These are phyloP conservation scores for Hartigia nigra DNA, from an alignment of 2,888 invertebrate species.

Conservation along the genomic window DNA sequence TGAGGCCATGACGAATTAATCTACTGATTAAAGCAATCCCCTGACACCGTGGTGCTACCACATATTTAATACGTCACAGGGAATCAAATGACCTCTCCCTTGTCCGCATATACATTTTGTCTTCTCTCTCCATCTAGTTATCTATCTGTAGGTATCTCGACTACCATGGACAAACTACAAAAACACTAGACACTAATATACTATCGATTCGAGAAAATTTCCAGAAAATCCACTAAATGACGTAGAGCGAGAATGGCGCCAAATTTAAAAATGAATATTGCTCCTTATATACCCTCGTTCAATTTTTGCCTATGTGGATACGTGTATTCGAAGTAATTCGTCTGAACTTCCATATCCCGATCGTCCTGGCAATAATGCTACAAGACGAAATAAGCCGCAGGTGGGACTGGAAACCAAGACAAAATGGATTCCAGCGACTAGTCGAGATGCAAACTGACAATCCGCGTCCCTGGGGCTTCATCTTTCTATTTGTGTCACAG, in stretches of 20 bases:
- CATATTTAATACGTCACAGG: constrained; percentile 62
- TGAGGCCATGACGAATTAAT: constrained; percentile 64
- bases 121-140: not conserved
- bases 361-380: not conserved
- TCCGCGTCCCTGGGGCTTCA: constrained; percentile 23
- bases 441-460: constrained; percentile 27
- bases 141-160: not conserved
- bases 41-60: constrained; percentile 62
- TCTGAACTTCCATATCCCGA: not conserved
- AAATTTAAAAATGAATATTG: not conserved
- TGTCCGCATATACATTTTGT: constrained; percentile 1
- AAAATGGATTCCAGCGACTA: constrained; percentile 26
- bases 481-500: constrained; percentile 30
- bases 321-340: not conserved
- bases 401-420: constrained; percentile 8
- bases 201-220: no score
- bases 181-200: not conserved
- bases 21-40: constrained; percentile 65
- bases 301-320: not conserved
- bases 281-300: not conserved
- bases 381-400: constrained; percentile 16
- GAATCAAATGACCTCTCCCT: constrained; percentile 50
- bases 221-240: not conserved
- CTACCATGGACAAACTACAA: not conserved
- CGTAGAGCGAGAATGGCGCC: not conserved